A percentile compares a stretch with the other conserved stretches of the same genome.
Conservation (phyloP, 2,888 invertebrate species). For the Eugnorisma glareosa region DNA sequence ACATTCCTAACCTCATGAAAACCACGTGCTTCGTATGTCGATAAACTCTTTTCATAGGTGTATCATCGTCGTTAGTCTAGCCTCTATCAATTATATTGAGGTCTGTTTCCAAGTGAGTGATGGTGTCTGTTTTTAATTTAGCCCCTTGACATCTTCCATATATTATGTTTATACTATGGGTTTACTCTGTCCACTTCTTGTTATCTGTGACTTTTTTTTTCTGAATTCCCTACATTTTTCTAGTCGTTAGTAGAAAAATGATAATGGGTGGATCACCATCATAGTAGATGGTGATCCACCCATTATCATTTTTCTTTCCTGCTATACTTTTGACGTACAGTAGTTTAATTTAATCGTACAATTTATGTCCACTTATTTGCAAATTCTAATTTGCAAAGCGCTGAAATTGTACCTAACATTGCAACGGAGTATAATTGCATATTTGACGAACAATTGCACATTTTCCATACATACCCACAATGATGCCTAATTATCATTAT, state of each 20-base stretch:
- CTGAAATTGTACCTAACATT: conserved; percentile 1
- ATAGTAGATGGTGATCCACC: not conserved
- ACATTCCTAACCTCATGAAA: conserved; percentile 63
- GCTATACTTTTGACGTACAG: not conserved
- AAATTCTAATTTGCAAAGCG: not conserved
- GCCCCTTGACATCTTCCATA: not conserved
- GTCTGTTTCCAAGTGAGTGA: not conserved
- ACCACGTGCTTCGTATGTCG: conserved; percentile 64
- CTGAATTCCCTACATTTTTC: not conserved
- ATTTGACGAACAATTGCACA: conserved; percentile 29
- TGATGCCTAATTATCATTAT: conserved; percentile 40
- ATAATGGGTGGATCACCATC: too few relatives aligned
- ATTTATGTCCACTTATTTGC: not conserved
- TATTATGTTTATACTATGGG: not conserved
- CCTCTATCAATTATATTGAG: not conserved
- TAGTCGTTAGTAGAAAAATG: too few relatives aligned
- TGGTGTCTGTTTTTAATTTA: not conserved
- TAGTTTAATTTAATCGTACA: not conserved
- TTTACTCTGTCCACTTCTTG: not conserved
- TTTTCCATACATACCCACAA: conserved; percentile 21
- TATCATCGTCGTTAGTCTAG: conserved; percentile 5
- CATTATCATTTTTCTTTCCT: not conserved
- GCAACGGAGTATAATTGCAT: conserved; percentile 6
- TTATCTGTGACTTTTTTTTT: not conserved
- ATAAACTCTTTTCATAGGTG: conserved; percentile 49